Base-by-base conservation (phyloP, 2,888 invertebrate genomes). In the Lasius fuliginosus region DNA sequence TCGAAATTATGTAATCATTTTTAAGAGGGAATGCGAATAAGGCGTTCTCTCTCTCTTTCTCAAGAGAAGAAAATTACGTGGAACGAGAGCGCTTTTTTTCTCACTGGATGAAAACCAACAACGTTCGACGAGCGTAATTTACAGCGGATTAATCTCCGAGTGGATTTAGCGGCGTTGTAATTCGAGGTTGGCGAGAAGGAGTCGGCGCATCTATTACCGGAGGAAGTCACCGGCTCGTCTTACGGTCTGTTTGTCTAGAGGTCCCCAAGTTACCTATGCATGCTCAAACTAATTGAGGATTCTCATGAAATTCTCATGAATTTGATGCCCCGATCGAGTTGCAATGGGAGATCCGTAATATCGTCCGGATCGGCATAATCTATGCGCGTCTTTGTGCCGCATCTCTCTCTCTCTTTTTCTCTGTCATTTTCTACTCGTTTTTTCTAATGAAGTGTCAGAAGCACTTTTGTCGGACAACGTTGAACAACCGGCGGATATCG, bases 241-340 rank as follows among this genome's bases (percentile, higher is more conserved):
- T 84, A 64, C 85, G 53, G 71, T 83, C 79, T 85, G 84, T 73
- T 84, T 88, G 84, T 81, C 85, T 77, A 81, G 73, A 64, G 79
- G 62, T 12, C 68, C 53, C 82, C 42, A 75, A 75, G 56, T 74
- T 65, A 64, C 60, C 82, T 87, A 89, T 87, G 86, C 84, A 89
- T 84, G 89, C 83, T 60, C 85, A 84, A 89, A 88, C 85, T 89
- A 89, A 89, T 89, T 89, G 84, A 69, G 77, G 53, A 81, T 84
- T 68, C 88, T 89, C 89, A 85, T 89, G 89, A 89, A 89, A 89
- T 89, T 88, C 89, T 87, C 36, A 36, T 36, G 36, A 88, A 89
- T 89, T 74, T 23, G 40, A 15, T 42, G 9, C 65, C 40, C 68
- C 64, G 46, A 8, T 9, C 62, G 68, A 60, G 75, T 77, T 68